Evolutionary conservation across 2,888 invertebrate genomes (phyloP), one percentile per base, ranked within the genome.

Genomic region (Spodoptera picta): DNA sequence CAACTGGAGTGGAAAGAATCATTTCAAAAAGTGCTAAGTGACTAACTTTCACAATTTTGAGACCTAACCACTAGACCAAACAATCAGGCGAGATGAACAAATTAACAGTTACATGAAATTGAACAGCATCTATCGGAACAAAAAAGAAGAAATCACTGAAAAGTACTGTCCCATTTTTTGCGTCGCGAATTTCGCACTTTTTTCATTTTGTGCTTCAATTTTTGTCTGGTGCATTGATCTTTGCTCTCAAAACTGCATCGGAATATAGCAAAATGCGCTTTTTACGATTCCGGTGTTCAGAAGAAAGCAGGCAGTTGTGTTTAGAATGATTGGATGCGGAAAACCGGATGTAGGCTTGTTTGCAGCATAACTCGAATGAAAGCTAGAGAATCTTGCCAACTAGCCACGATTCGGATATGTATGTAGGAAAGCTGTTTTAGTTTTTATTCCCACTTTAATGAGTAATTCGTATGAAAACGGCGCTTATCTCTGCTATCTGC

Each of bases 161-260:
- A 48, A 68, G 44, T 5, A 27, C 53, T 70, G 54, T 61, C 62
- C 14, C n/a, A 45, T 68, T 70, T 73, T 70, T 70, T 74, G 19
- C 6, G 23, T 44, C 23, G 7, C 27, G n/a, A 46, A 44, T 45
- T 6, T 24, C 24, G 0, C 6, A 19, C 47, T 62, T 46, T 60
- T 62, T 56, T 57, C 12, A 31, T 54, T 60, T 60, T 69, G 23
- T 58, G 54, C 0, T 24, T 41, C n/a, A 41, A 47, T 47, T 44
- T 36, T 53, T 19, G 75, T 77, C 70, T 75, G 66, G 78, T 70
- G 59, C 75, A 77, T 74, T 74, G 75, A 70, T 65, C 75, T 75
- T 54, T 55, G 27, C 14, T 31, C 11, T 46, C 19, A 46, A 57
- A 73, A 3, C 10, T 52, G 31, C 42, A 58, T 42, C 2, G 6